Evolutionary conservation across 2,888 invertebrate species (phyloP).

Genomic region (Drosophila neonasuta): DNA sequence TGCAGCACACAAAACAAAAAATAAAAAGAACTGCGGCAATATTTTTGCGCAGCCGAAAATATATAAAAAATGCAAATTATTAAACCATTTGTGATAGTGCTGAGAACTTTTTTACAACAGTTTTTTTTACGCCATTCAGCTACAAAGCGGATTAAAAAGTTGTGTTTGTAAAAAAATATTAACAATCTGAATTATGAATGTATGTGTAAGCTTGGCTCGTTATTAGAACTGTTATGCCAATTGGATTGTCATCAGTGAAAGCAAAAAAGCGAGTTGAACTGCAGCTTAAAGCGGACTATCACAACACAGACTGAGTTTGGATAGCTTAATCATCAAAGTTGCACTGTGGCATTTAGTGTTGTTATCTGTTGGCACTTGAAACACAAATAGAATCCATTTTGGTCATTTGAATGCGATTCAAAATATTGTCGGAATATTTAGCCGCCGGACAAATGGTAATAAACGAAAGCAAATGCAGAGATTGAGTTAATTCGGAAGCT

Average conservation of each 20-base stretch:
- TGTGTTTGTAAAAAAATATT: slow-evolving; percentile 1
- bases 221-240: slow-evolving; percentile 6
- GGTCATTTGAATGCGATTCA: slow-evolving; percentile 30
- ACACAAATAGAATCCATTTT: slow-evolving; percentile 30
- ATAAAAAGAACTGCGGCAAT: slow-evolving; percentile 22
- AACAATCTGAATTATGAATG: slow-evolving; percentile 4
- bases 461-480: slow-evolving; percentile 24
- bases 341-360: too few relatives aligned
- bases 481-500: slow-evolving; percentile 7
- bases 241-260: background rate
- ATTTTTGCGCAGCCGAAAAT: slow-evolving; percentile 5
- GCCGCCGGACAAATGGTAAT: slow-evolving; percentile 15
- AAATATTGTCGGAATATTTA: slow-evolving; percentile 23
- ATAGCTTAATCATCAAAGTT: slow-evolving; percentile 12
- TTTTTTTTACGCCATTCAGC: background rate
- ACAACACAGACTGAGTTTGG: background rate
- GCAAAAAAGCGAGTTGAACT: background rate
- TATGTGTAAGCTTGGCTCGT: background rate
- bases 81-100: slow-evolving; percentile 18
- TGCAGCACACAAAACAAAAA: background rate
- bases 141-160: slow-evolving; percentile 27
- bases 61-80: slow-evolving; percentile 13
- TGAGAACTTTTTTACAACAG: slow-evolving; percentile 1
- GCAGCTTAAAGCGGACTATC: background rate
- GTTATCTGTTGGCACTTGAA: slow-evolving; percentile 23